These are phyloP conservation scores for Cheilosia pagana DNA, from an alignment of 2,888 invertebrate species.

Conservation along the genomic window DNA sequence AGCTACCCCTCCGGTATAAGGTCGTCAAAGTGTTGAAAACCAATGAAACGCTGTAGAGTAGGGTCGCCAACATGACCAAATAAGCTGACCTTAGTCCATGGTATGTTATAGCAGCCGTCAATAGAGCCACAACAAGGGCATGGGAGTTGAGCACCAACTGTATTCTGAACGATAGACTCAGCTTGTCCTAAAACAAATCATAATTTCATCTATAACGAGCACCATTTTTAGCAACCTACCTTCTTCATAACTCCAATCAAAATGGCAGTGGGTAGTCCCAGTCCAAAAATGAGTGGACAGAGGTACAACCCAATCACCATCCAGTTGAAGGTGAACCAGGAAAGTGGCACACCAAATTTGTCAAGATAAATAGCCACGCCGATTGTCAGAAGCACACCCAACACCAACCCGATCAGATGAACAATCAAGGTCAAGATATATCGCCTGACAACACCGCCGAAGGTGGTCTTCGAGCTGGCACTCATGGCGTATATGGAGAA, in stretches of 20 bases:
- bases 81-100: conserved; percentile 79
- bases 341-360: conserved; percentile 83
- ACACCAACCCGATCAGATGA: conserved; percentile 79
- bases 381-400: conserved; percentile 79
- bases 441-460: conserved; percentile 76
- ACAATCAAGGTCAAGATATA: conserved; percentile 78
- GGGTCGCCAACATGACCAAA: conserved; percentile 79
- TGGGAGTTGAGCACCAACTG: conserved; percentile 81
- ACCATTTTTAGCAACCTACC: conserved; percentile 76
- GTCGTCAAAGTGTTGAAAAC: conserved; percentile 79
- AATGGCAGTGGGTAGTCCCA: conserved; percentile 78
- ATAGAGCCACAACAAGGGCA: conserved; percentile 78
- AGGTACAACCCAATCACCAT: conserved; percentile 83
- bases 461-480: conserved; percentile 76
- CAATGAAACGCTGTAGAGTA: conserved; percentile 79
- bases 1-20: conserved; percentile 79
- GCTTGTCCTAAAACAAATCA: conserved; percentile 76
- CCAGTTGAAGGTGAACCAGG: conserved; percentile 85
- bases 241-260: conserved; percentile 78
- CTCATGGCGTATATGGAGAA: conserved; percentile 78
- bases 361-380: conserved; percentile 82
- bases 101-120: conserved; percentile 78
- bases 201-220: background rate
- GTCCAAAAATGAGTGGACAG: conserved; percentile 80
- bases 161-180: conserved; percentile 78